Conservation (phyloP, 2,888 invertebrate genomes). For the Lypha dubia region DNA sequence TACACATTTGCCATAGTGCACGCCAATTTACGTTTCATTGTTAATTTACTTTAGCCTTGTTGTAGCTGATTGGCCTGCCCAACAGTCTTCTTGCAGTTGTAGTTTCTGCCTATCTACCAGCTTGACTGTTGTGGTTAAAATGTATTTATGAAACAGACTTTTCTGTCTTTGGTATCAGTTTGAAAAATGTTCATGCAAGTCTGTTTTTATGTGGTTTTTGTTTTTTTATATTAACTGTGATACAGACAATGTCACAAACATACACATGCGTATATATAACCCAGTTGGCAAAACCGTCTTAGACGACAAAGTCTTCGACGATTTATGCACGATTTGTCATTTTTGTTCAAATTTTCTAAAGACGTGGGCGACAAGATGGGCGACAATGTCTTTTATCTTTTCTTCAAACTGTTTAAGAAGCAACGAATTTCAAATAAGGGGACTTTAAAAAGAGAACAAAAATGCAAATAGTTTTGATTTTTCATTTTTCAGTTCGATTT, state of each 20-base stretch:
- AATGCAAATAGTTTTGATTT: too few relatives aligned
- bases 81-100: slow-evolving; percentile 5
- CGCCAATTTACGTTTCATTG: slow-evolving; percentile 7
- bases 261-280: not conserved
- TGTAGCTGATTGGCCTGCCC: not conserved
- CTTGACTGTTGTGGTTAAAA: slow-evolving; percentile 40
- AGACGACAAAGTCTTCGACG: too few relatives aligned
- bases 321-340: too few relatives aligned
- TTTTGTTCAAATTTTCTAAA: too few relatives aligned
- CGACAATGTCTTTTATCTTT: too few relatives aligned
- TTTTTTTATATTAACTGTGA: slow-evolving; percentile 16
- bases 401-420: too few relatives aligned
- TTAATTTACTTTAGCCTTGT: slow-evolving; percentile 14
- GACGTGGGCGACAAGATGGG: too few relatives aligned
- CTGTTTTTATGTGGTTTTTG: slow-evolving; percentile 17
- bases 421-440: too few relatives aligned
- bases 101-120: not conserved
- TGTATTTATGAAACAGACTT: slow-evolving; percentile 24
- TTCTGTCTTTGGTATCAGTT: slow-evolving; percentile 50
- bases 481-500: too few relatives aligned
- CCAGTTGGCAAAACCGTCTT: too few relatives aligned
- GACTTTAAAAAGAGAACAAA: too few relatives aligned
- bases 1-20: slow-evolving; percentile 25
- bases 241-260: not conserved
- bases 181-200: slow-evolving; percentile 3